Conservation (phyloP, 2,888 invertebrate genomes). For the Tachystola acroxantha region DNA sequence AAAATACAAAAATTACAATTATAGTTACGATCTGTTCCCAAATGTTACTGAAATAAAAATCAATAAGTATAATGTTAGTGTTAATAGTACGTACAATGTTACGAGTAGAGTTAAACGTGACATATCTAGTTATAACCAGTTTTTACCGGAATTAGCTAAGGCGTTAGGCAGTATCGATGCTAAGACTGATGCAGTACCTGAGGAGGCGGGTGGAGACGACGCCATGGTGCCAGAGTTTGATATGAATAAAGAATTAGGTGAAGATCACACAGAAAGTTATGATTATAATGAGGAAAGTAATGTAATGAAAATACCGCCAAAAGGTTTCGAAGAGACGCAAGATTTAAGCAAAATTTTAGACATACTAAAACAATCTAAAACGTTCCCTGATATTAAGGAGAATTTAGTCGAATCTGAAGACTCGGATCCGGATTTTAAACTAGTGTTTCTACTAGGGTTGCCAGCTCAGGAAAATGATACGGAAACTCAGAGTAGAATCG, state of each 20-base stretch:
- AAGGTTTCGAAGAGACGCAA: slow-evolving; percentile 46
- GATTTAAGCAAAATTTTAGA: slow-evolving; percentile 34
- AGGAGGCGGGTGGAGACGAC: too few species aligned
- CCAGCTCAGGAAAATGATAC: slow-evolving; percentile 76
- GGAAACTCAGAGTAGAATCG: slow-evolving; percentile 79
- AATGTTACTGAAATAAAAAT: slow-evolving; percentile 12
- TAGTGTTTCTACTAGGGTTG: slow-evolving; percentile 79
- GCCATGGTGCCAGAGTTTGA: slow-evolving; percentile 57
- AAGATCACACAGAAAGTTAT: slow-evolving; percentile 34
- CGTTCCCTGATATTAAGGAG: slow-evolving; percentile 18
- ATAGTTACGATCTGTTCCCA: slow-evolving; percentile 46
- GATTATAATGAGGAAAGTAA: slow-evolving; percentile 57
- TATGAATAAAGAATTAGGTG: slow-evolving; percentile 56
- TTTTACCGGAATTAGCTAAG: slow-evolving; percentile 57
- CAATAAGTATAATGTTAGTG: slow-evolving; percentile 16
- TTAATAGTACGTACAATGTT: slow-evolving; percentile 20
- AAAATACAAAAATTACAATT: slow-evolving; percentile 59
- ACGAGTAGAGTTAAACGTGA: slow-evolving; percentile 34
- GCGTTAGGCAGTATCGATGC: slow-evolving; percentile 41
- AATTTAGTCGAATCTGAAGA: slow-evolving; percentile 19
- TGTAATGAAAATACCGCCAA: slow-evolving; percentile 68
- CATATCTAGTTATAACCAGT: slow-evolving; percentile 41
- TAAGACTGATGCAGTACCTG: slow-evolving; percentile 39
- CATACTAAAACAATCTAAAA: slow-evolving; percentile 39
- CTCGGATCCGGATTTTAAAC: slow-evolving; percentile 44